Base-by-base conservation (phyloP, 2,888 invertebrate species). In the Ectemnius lituratus region DNA sequence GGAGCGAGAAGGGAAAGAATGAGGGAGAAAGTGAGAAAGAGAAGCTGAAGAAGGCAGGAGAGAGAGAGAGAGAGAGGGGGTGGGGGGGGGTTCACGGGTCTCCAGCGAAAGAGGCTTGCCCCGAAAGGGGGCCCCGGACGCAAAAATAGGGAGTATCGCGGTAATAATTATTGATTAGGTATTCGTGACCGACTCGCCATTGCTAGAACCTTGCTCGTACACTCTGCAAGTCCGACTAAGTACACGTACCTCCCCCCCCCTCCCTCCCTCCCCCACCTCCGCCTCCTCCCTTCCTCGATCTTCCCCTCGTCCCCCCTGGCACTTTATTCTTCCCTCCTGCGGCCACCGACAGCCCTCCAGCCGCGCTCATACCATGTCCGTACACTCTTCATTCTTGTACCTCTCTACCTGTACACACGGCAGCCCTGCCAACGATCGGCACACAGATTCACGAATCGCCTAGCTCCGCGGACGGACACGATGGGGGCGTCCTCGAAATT, bases 121-220 rank as follows among this genome's bases (percentile, higher is more conserved):
- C 66, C 62, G 49, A 47, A 67, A 68, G 70, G 76, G 80, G 80
- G 76, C 80, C 60, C 64, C 77, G 82, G 71, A 79, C 75, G 84
- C 84, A 84, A 88, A 88, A 88, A 88, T 88, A 86, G 84, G 86
- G 87, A 86, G 84, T 88, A 87, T 86, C 86, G 78, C 83, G 85
- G 85, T 87, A 89, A 89, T 89, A 89, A 89, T 89, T 89, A 89
- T 89, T 88, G 88, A 89, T 89, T 89, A 89, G 88, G 83, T 87
- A 88, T 89, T 89, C 88, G 88, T 87, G 87, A 87, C 87, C 84
- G 85, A 84, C 82, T 84, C 83, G 80, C 71, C 75, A 76, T 82
- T 76, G 83, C 76, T 73, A 74, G 83, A 79, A 68, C 74, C 75
- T 73, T 73, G 65, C 81, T 16, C 71, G 69, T 67, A 78, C 66